Base-by-base conservation (phyloP, 1,140 invertebrate species). In the Anoplophora glabripennis region DNA sequence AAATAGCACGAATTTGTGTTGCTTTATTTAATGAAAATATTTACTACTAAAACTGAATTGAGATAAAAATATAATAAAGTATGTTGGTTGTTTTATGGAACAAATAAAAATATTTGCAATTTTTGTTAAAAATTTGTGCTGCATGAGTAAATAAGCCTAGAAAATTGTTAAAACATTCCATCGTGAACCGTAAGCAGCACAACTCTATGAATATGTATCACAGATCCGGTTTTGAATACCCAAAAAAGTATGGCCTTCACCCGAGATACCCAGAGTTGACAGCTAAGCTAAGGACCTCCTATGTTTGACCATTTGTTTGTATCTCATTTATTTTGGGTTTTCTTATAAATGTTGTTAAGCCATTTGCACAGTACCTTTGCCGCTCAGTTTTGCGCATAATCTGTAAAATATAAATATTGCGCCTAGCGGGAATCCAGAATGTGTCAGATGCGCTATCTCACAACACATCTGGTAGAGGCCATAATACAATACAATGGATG, bases 181-280 rank as follows among this genome's bases (percentile, higher is more conserved):
- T 42, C 47, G 44, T 61, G 47, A 49, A 42, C 53, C 53, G 18
- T 56, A 53, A 61, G 17, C 53, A 49, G 21, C 21, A 28, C 21
- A 28, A 28, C 21, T 28, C 60, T 62, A 65, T 65, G 63, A 65
- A 65, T 66, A 66, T 63, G 64, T 63, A 66, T 57, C 64, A 63
- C 57, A 55, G 41, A 66, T 55, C 64, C 64, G 64, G 64, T 66
- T 66, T 61, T 54, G 48, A 33, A 41, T 14, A 45, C 12, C 10
- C n/a, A 53, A 58, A 66, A 60, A 63, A 60, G 17, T 51, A 37
- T 63, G 61, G 60, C 64, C 64, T 66, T 66, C 64, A 66, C 64
- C 55, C 61, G 37, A 48, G 37, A 49, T 49, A n/a, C 33, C 47
- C 47, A 49, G 21, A 49, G n/a, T 49, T 49, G 47, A 34, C 45